Base-by-base conservation (phyloP, 37 sponge, comb jelly and placozoan species). In the Eunapius fragilis region DNA sequence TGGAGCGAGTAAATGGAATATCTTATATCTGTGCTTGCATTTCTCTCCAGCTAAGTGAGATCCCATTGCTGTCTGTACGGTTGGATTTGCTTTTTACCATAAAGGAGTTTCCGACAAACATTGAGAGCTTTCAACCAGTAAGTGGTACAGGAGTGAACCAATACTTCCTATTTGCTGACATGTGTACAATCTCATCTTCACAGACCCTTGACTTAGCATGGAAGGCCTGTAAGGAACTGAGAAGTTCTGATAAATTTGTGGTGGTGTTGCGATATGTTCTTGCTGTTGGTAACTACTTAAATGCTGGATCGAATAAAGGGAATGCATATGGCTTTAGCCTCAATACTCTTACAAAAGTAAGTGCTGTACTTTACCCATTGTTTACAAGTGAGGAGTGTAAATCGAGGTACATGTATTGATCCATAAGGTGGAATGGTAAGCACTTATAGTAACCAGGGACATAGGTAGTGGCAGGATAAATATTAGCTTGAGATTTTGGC, bases 201-300 rank as follows among this genome's bases (percentile, higher is more conserved):
- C 30, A 93, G 94, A 82, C 80, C 14, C 72, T 93, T 13, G 82
- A 87, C 2, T 50, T 93, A 27, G 94, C 94, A 11, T 89, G 85
- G 74, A 30, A 85, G n/a, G 92, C 97, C 31, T 92, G 94, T 41
- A 75, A 74, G 19, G 93, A 94, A 71, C 35, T 97, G 73, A 49
- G 83, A 2, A 71, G 75, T 0, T 79, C 70, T 32, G 37, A 77
- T 31, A 68, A 77, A 31, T 93, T 96, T 82, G 74, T 88, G 26
- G 80, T 82, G 32, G 82, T 93, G 17, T 80, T 96, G 70, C 72
- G 87, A 70, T 97, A 89, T 70, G 82, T 92, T 4, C 78, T 97
- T 71, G 88, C 93, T 68, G 83, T 94, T 37, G 97, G 97, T 27
- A 97, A 97, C 84, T 94, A 92, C 69, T 84, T 97, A 25, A 97